Percentiles rank a stretch among this genome's conserved stretches.
Evolutionary conservation across 1,140 invertebrate genomes (phyloP).

Genomic region (Papilio dardanus): DNA sequence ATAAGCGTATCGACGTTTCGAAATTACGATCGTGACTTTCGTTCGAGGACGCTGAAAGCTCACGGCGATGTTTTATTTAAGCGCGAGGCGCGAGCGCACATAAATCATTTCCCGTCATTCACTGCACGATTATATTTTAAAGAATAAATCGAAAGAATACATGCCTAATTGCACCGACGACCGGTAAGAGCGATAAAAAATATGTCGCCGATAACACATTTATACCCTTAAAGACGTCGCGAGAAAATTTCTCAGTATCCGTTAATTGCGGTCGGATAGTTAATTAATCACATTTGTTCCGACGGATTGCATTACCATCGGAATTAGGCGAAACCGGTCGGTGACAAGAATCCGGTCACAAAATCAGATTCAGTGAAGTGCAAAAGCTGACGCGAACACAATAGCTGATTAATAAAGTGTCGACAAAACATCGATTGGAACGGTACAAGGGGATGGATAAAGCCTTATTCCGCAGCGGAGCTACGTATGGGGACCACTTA

Average conservation of each 20-base stretch:
- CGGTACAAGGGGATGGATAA: conserved; percentile 42
- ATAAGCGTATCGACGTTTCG: conserved; percentile 70
- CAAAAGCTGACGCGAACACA: conserved; percentile 76
- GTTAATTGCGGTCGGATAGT: conserved; percentile 56
- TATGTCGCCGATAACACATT: conserved; percentile 39
- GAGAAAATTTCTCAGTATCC: conserved; percentile 48
- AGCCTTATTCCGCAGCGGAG: conserved; percentile 18
- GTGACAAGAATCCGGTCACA: conserved; percentile 58
- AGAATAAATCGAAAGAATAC: conserved; percentile 69
- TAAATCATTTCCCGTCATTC: conserved; percentile 77
- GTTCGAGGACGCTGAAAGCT: conserved; percentile 76
- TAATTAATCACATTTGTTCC: conserved; percentile 71
- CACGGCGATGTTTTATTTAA: conserved; percentile 79
- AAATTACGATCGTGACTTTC: conserved; percentile 81
- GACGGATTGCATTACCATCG: conserved; percentile 62
- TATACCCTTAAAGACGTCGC: conserved; percentile 44
- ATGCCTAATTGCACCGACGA: conserved; percentile 60
- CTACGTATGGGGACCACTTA: conserved; percentile 23
- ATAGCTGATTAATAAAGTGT: conserved; percentile 70
- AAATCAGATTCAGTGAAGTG: conserved; percentile 76
- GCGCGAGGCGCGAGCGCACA: conserved; percentile 68
- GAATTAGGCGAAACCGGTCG: conserved; percentile 71
- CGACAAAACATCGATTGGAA: conserved; percentile 57
- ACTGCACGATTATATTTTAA: conserved; percentile 70
- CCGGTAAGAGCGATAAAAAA: conserved; percentile 18